Conservation (phyloP, 2,797 vertebrate genomes). For the Crypturellus tataupa region DNA sequence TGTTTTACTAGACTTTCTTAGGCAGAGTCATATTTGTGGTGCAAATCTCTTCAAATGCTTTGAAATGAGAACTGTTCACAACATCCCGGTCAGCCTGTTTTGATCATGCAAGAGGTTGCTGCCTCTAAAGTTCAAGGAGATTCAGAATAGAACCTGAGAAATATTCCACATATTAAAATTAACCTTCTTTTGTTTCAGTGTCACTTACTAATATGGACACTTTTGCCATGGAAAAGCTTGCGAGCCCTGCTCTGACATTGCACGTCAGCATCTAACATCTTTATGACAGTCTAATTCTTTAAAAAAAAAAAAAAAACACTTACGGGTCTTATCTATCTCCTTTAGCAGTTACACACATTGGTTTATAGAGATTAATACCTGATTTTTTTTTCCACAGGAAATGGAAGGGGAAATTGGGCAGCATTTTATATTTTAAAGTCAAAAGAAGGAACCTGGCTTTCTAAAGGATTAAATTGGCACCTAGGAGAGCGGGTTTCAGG, state of each 20-base stretch:
- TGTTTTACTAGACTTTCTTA: conserved; percentile 16
- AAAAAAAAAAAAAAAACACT: neutral
- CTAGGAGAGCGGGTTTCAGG: neutral
- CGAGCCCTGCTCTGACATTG: neutral
- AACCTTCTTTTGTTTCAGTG: conserved; percentile 1
- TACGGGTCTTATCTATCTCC: neutral
- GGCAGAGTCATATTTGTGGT: neutral
- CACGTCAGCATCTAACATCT: neutral
- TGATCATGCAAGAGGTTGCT: neutral
- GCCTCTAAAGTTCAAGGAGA: conserved; percentile 25
- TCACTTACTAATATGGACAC: neutral
- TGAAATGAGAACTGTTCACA: neutral
- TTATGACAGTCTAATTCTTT: neutral
- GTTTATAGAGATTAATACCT: neutral
- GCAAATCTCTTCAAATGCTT: neutral
- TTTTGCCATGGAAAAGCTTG: neutral
- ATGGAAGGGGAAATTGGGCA: neutral
- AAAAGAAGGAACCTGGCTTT: neutral
- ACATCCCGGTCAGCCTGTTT: conserved; percentile 3
- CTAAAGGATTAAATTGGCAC: neutral
- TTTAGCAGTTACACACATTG: neutral
- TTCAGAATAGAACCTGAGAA: conserved; percentile 28
- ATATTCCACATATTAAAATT: neutral
- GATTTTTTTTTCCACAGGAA: neutral
- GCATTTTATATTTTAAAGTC: neutral